These are phyloP conservation scores for Uropetala carovei DNA, from an alignment of 2,888 invertebrate species.

Conservation along the genomic window DNA sequence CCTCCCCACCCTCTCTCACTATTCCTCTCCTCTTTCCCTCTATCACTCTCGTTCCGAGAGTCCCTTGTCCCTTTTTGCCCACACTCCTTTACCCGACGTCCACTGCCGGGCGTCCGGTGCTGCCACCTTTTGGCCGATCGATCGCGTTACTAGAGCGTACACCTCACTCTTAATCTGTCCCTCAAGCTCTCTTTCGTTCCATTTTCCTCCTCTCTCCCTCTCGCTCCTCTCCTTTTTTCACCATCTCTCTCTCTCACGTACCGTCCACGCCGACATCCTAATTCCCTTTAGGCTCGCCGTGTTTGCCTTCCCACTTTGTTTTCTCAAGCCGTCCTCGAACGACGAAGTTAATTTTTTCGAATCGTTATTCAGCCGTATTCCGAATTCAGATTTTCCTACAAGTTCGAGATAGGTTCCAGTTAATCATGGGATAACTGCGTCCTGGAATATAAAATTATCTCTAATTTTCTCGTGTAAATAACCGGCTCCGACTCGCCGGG, in stretches of 20 bases:
- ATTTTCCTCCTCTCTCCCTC: neutral
- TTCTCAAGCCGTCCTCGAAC: neutral
- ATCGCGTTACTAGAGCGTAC: constrained; percentile 42
- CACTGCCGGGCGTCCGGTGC: neutral
- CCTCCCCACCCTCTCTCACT: neutral
- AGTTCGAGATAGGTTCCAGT: too few relatives aligned
- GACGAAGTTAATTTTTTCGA: neutral
- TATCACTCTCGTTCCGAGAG: too few relatives aligned
- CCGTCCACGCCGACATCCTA: neutral
- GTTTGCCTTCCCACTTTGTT: constrained; percentile 13
- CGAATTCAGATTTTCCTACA: too few relatives aligned
- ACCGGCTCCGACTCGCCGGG: too few relatives aligned
- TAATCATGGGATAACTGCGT: too few relatives aligned
- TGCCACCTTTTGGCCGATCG: constrained; percentile 58
- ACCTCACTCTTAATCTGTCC: constrained; percentile 44
- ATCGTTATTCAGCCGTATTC: neutral
- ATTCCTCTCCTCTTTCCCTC: neutral
- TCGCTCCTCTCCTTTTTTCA: neutral
- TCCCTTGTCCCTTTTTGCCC: neutral
- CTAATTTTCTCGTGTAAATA: too few relatives aligned
- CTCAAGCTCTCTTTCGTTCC: neutral
- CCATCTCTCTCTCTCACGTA: neutral
- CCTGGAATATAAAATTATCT: too few relatives aligned
- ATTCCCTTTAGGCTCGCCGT: constrained; percentile 17
- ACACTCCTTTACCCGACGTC: neutral